Percentiles rank a stretch among this genome's conserved stretches.
Conservation (phyloP, 1,140 invertebrate genomes). For the Stenopsyche tienmushanensis region DNA sequence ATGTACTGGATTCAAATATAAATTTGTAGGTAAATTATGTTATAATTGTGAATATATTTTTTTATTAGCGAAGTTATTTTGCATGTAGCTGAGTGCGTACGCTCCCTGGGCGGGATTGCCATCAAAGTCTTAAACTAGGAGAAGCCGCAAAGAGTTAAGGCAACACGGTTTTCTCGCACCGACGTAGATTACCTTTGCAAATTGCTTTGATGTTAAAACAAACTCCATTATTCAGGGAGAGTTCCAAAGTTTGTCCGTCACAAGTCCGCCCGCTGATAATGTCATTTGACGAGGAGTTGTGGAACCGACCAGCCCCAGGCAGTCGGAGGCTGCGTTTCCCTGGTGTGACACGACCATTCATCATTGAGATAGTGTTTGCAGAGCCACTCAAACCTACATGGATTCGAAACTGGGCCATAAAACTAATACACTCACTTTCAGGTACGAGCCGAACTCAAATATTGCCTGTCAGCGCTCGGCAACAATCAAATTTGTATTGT, state of each 20-base stretch:
- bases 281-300: conserved; percentile 12
- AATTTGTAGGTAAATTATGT: too few species aligned
- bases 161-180: not conserved
- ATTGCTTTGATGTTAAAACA: conserved; percentile 22
- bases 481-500: too few species aligned
- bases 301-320: too few species aligned
- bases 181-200: conserved; percentile 25
- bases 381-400: too few species aligned
- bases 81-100: too few species aligned
- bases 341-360: not conserved
- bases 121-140: too few species aligned
- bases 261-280: conserved; percentile 14
- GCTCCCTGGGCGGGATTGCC: too few species aligned
- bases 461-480: too few species aligned
- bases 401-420: not conserved
- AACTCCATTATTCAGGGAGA: conserved; percentile 22
- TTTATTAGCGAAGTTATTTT: too few species aligned
- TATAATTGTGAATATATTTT: too few species aligned
- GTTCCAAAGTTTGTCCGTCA: conserved; percentile 17
- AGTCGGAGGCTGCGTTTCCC: conserved; percentile 1
- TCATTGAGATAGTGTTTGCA: conserved; percentile 21
- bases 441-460: too few species aligned
- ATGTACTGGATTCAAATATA: too few species aligned
- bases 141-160: conserved; percentile 1
- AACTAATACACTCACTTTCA: not conserved